These are phyloP conservation scores for Apamea monoglypha DNA, from an alignment of 2,888 invertebrate species.

Conservation along the genomic window DNA sequence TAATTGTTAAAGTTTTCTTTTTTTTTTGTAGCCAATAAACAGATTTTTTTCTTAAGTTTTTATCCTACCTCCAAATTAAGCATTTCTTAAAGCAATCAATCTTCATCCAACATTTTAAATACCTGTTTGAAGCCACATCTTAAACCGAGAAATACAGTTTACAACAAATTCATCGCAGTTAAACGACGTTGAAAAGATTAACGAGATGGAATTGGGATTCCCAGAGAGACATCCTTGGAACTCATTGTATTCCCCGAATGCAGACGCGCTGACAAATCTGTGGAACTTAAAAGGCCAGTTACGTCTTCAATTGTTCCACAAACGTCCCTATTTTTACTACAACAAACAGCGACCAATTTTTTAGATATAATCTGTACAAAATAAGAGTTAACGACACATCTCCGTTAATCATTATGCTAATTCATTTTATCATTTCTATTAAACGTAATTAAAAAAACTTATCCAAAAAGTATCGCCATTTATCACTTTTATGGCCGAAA, in stretches of 20 bases:
- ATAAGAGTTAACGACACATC: constrained; percentile 2
- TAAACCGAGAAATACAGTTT: constrained; percentile 20
- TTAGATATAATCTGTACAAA: constrained; percentile 4
- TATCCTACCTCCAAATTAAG: constrained; percentile 1
- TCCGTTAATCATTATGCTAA: constrained; percentile 25
- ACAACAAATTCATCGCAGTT: constrained; percentile 48
- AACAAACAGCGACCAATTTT: neutral
- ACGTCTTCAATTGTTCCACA: constrained; percentile 48
- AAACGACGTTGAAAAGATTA: constrained; percentile 51
- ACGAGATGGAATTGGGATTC: constrained; percentile 45
- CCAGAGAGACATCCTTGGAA: constrained; percentile 48
- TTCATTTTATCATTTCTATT: constrained; percentile 40
- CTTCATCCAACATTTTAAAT: constrained; percentile 21
- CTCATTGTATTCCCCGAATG: constrained; percentile 48
- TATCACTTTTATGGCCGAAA: constrained; percentile 56
- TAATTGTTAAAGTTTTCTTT: constrained; percentile 32
- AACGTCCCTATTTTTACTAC: constrained; percentile 9
- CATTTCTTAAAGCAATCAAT: constrained; percentile 10
- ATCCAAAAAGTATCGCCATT: constrained; percentile 17
- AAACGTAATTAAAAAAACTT: constrained; percentile 39
- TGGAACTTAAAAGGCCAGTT: constrained; percentile 46
- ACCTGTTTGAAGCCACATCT: constrained; percentile 23
- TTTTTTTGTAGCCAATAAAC: constrained; percentile 19
- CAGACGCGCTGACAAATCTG: constrained; percentile 49
- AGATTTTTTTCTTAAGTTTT: neutral